phyloP scores from a whole-genome alignment of 2,888 invertebrate species.

The Sinotaia quadrata region DNA sequence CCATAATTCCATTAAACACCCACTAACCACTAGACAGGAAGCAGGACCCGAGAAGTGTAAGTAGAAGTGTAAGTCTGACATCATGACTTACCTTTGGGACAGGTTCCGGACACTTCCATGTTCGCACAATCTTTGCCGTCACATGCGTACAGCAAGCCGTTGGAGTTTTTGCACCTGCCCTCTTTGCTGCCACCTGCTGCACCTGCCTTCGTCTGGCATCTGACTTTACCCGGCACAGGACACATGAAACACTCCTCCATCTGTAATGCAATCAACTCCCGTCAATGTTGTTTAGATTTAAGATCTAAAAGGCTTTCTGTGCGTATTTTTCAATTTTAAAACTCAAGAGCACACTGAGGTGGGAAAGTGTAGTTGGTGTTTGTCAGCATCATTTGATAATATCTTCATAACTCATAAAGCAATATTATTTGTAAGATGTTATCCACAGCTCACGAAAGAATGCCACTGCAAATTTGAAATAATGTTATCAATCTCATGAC shows the following conservation, averaged over 20 bases:
- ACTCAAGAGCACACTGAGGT: too few relatives aligned
- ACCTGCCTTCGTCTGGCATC: neutral
- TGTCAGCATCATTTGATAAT: too few relatives aligned
- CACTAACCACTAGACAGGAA: neutral
- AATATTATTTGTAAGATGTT: too few relatives aligned
- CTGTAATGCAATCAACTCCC: neutral
- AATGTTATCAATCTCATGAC: too few relatives aligned
- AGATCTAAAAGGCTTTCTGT: too few relatives aligned
- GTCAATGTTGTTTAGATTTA: too few relatives aligned
- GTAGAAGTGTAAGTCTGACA: neutral
- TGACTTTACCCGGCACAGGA: neutral
- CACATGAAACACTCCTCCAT: slow-evolving; percentile 9
- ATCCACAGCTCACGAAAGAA: too few relatives aligned
- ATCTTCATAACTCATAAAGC: too few relatives aligned
- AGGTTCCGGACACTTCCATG: slow-evolving; percentile 10
- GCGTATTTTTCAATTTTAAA: too few relatives aligned
- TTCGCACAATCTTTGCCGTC: neutral
- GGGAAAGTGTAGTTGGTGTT: too few relatives aligned
- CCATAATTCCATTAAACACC: too few relatives aligned
- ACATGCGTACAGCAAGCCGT: neutral
- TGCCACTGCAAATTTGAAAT: too few relatives aligned
- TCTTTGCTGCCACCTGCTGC: neutral
- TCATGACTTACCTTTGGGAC: slow-evolving; percentile 1
- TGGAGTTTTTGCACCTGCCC: neutral
- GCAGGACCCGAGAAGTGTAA: neutral